A percentile compares a stretch with the other conserved stretches of the same genome.
Conservation (phyloP, 2,797 vertebrate species). For the Sylvia borin region DNA sequence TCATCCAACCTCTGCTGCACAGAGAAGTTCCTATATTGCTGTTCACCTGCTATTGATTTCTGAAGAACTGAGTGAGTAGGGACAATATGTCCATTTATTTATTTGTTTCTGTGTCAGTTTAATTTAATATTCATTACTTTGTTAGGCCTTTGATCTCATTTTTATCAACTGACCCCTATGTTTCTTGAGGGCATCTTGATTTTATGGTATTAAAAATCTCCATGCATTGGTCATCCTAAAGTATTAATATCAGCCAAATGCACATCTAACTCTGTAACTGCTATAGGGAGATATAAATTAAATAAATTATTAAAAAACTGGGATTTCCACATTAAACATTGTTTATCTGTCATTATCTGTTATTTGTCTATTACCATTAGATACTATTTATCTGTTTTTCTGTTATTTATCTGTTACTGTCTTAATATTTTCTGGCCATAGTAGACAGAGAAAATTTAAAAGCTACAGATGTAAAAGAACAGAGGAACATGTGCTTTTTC, state of each 20-base stretch:
- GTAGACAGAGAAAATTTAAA: not conserved
- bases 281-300: not conserved
- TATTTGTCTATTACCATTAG: not conserved
- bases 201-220: not conserved
- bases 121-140: not conserved
- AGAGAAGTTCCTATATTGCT: not conserved
- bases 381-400: not conserved
- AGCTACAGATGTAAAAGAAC: not conserved
- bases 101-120: not conserved
- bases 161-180: not conserved
- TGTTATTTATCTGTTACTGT: not conserved
- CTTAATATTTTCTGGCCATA: not conserved
- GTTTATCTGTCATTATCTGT: not conserved
- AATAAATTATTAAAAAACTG: not conserved
- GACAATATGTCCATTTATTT: not conserved
- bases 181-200: not conserved
- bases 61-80: not conserved
- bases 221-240: not conserved
- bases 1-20: not conserved
- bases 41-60: not conserved
- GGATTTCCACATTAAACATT: not conserved
- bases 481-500: not conserved
- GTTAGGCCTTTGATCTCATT: not conserved
- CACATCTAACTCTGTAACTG: not conserved
- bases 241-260: not conserved